Evolutionary conservation across 2,113 vertebrate genomes (phyloP), one percentile per base, ranked within the genome.

Genomic region (Morphnarchus princeps): DNA sequence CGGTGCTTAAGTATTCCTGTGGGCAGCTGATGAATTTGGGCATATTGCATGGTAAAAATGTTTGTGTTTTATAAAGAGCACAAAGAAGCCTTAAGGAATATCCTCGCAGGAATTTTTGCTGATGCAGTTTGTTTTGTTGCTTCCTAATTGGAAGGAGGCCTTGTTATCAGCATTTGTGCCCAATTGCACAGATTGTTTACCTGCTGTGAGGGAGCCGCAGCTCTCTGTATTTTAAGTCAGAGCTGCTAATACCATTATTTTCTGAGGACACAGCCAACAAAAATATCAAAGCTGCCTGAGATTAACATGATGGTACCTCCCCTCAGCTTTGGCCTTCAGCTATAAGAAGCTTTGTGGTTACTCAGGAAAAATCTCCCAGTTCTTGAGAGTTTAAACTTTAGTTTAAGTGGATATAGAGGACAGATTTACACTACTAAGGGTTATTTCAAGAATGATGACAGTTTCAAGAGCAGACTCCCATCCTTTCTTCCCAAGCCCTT

Each of bases 81-180:
- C 67, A 94, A 94, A 87, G 76, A 82, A 93, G 67, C 82, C 52
- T 79, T 76, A 70, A 91, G 92, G 84, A 96, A 86, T 93, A 93
- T 43, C 65, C 72, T 90, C 2, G 0, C 36, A 67, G 90, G 89
- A 91, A 59, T 94, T 96, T 96, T 90, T 97, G 95, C 95, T 96
- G 91, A 94, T 76, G 42, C 34, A 26, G 94, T 71, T 93, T 92
- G 45, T 89, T 93, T 93, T 91, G 52, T 73, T 90, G 32, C 65
- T 77, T 95, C 81, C 96, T 97, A 96, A 96, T 96, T 96, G 88
- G 91, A 95, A 82, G n/a, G 42, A 87, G 54, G n/a, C 57, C 82
- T 79, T 76, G 77, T 94, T 97, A 89, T 95, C 93, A 96, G 95
- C 82, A 62, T 82, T 94, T 95, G 63, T 95, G 81, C 91, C 87